Evolutionary conservation across 2,797 vertebrate species (phyloP), one percentile per base, ranked within the genome.

Genomic region (Pseudochirops corinnae): DNA sequence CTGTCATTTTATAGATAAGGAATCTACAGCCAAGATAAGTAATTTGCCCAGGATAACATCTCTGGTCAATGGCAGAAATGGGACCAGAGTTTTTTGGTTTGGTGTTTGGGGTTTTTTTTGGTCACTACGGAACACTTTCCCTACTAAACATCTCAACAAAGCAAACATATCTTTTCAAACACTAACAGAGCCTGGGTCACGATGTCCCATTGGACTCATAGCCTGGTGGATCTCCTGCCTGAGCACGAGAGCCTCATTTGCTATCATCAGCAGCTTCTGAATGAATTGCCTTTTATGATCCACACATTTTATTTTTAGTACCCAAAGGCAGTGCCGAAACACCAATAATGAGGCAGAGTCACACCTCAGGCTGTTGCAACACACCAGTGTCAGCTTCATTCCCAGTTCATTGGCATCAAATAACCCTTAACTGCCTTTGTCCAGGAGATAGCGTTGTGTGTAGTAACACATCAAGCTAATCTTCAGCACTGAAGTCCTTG

Each of bases 231-330:
- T 56, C 95, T 91, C 90, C 95, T 96, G 21, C 62, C n/a, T n/a
- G 62, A 94, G 91, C 96, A 55, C 0, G 1, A 96, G 95, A 96
- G 92, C 91, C 46, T 39, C 50, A 93, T 97, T 96, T 96, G 93
- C 95, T 94, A 62, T 96, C 56, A 94, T 52, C 95, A 95, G 95
- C 94, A 97, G 94, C 92, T 97, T 97, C 95, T 74, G 57, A 95
- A 92, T 93, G 95, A 96, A 95, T 62, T 94, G 94, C 90, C 60
- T 58, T 46, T 46, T 92, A 93, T 93, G 96, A 93, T 91, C n/a
- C 93, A 28, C 82, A 95, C 39, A 28, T 56, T 95, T 93, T 92
- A 95, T 87, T 11, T n/a, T 62, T 18, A 92, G 46, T 55, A n/a
- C 46, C 74, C 92, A 93, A 14, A 62, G 53, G 57, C 24, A 46